Evolutionary conservation across 1,140 invertebrate genomes (phyloP), one percentile per base, ranked within the genome.

Genomic region (Arion vulgaris): DNA sequence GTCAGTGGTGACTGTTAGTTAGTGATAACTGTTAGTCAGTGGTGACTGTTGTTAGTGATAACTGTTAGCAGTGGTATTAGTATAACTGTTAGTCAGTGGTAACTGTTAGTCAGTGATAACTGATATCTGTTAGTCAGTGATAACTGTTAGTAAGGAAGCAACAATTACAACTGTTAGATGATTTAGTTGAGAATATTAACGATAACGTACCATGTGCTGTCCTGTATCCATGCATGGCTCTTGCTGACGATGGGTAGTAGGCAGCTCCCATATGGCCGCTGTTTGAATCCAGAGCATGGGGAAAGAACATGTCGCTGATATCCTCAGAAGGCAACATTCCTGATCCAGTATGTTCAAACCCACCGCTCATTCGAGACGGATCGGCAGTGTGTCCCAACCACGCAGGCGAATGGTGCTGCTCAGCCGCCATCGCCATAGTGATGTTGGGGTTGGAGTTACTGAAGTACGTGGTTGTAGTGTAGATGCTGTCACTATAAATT

Each of bases 261-360:
- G 84, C 81, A 0, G 81, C 80, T 45, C 85, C 86, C 78, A 87
- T 85, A 51, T 85, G 85, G 19, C 83, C 71, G 41, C 83, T 66
- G 66, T 87, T 85, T 9, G 83, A 84, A 23, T 89, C 88, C 78
- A 88, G 75, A 39, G 86, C 74, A 68, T 87, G 88, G 9, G 88
- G 86, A 53, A 86, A 86, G 80, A 89, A 89, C 86, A 88, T 87
- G 82, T 89, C 88, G 73, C 88, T 87, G 49, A 88, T 87, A 53
- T 89, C 88, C 39, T 89, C 88, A 23, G 88, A 86, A 0, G 88
- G 87, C 26, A 88, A 53, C 77, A 87, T 84, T 23, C 85, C 85
- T 0, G 81, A 49, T 11, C 81, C 62, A 9, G 81, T n/a, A 39
- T 82, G 53, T 2, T 85, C 84, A 62, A 84, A 86, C 34, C 83